phyloP scores from a whole-genome alignment of 2,888 invertebrate species.

The Tineola bisselliella region DNA sequence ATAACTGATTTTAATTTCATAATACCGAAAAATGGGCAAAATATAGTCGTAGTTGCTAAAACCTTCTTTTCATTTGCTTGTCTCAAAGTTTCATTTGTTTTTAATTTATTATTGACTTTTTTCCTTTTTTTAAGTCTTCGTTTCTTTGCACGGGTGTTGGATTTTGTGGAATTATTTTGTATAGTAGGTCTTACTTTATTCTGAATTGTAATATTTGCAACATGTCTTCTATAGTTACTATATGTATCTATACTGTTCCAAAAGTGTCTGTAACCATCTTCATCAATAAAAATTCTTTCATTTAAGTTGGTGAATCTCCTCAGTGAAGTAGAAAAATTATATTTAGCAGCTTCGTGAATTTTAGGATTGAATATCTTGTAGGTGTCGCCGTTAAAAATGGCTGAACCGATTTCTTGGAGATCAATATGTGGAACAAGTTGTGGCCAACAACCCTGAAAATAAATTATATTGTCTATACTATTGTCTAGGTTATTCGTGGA shows the following conservation, averaged over 20 bases:
- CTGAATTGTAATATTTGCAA: not conserved
- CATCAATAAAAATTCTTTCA: not conserved
- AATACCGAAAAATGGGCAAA: conserved; percentile 6
- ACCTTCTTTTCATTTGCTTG: conserved; percentile 1
- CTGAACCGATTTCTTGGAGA: not conserved
- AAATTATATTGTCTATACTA: too few species aligned
- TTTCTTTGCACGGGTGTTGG: not conserved
- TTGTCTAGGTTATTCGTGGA: too few species aligned
- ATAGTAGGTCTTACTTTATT: not conserved
- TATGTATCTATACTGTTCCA: not conserved
- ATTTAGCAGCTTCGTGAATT: not conserved
- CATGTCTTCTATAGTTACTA: not conserved
- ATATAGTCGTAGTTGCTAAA: not conserved
- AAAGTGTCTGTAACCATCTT: not conserved
- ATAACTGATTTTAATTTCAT: not conserved
- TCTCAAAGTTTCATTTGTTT: not conserved
- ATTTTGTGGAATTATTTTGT: not conserved
- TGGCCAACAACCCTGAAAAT: not conserved
- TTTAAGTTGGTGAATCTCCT: not conserved
- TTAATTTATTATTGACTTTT: not conserved
- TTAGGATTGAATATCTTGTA: not conserved
- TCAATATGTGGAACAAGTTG: not conserved
- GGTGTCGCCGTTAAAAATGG: not conserved
- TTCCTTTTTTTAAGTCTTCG: not conserved
- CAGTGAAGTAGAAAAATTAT: not conserved